Percentiles rank a stretch among this genome's conserved stretches.
These are phyloP conservation scores for Epinotia nisella DNA, from an alignment of 2,888 invertebrate species.

Conservation along the genomic window DNA sequence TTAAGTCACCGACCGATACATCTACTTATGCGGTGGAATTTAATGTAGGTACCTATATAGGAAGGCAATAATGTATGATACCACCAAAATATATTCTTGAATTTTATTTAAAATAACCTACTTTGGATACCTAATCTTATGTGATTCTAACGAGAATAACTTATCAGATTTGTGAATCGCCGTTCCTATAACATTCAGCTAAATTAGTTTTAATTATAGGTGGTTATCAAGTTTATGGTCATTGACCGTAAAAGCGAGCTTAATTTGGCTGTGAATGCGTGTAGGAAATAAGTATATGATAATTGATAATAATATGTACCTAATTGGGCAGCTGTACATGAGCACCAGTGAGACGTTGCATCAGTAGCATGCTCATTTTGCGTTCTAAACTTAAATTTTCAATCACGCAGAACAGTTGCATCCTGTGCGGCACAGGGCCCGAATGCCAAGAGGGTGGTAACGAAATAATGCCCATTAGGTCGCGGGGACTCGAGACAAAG, in stretches of 20 bases:
- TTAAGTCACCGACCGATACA: neutral
- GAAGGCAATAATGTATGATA: too few species aligned
- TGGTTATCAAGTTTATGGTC: neutral
- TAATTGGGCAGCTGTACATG: slow-evolving; percentile 37
- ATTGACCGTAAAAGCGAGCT: slow-evolving; percentile 8
- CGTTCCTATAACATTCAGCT: neutral
- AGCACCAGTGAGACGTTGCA: slow-evolving; percentile 12
- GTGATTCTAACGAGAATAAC: slow-evolving; percentile 8
- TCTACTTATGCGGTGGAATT: too few species aligned
- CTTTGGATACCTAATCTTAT: neutral
- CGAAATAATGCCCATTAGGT: slow-evolving; percentile 71
- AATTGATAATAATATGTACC: neutral
- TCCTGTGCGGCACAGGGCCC: slow-evolving; percentile 77
- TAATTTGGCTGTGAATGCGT: slow-evolving; percentile 6
- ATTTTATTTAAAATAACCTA: too few species aligned
- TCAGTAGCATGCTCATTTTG: slow-evolving; percentile 47
- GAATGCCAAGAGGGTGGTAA: slow-evolving; percentile 77
- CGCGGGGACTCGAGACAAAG: slow-evolving; percentile 73
- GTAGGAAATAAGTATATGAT: slow-evolving; percentile 13
- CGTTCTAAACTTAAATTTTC: slow-evolving; percentile 67
- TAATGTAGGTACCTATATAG: too few species aligned
- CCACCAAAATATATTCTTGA: too few species aligned
- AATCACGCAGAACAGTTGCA: slow-evolving; percentile 80
- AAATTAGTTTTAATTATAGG: neutral
- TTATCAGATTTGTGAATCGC: neutral